Base-by-base conservation (phyloP, 2,888 invertebrate species). In the Cephonodes hylas region DNA sequence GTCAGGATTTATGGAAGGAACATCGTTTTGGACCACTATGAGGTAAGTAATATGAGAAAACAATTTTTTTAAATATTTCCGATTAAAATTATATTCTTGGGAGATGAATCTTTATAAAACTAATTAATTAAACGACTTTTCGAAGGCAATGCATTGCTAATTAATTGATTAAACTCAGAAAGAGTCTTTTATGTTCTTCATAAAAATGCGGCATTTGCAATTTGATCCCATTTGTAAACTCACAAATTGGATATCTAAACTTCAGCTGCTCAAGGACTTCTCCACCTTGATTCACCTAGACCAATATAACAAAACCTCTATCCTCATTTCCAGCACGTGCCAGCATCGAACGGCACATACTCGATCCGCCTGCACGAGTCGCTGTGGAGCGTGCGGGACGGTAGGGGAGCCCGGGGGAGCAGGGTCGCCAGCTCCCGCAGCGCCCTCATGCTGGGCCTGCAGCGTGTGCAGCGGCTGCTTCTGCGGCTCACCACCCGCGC, bases 391-490 rank as follows among this genome's bases (percentile, higher is more conserved):
- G 88, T 95, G 71, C 93, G 94, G 96, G 98, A 97, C 89, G 93
- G 63, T 83, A 94, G 69, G 93, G 94, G 13, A 65, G 18, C 68
- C 72, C 2, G 70, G 48, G 63, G 27, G 65, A 25, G 90, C 68
- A 80, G 92, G 65, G n/a, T n/a, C 83, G 88, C 64, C 58, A 95
- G 98, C 0, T 95, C 79, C 62, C 94, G 84, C 84, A 94, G 83
- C 81, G 95, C 96, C 34, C 93, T 99, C 77, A 98, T 99, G 99
- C 94, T 98, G n/a, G 96, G 97, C 0, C 93, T 99, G 64, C 97
- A 98, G 79, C 96, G 97, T 74, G 90, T 99, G 0, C 95, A 96
- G 64, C 95, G 96, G 68, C 93, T 98, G 65, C 94, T 97, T 48
- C 91, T 99, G 45, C 93, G 97, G 58, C 96, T 95, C 64, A 84